Evolutionary conservation across 2,797 vertebrate species (phyloP), one percentile per base, ranked within the genome.

Genomic region (Pteropus rufus): DNA sequence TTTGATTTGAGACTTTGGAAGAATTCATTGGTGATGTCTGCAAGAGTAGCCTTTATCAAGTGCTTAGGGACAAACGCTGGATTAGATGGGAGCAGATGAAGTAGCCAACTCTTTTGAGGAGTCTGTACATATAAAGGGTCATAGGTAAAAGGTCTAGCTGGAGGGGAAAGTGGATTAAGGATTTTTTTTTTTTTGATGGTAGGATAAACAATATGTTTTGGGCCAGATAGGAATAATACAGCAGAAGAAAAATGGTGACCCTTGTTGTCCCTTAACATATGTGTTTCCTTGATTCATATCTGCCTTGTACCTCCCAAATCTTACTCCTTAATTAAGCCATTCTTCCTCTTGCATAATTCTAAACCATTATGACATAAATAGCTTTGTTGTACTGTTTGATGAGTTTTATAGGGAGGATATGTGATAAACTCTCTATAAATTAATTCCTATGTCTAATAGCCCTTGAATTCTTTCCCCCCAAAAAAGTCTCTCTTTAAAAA

Each of bases 321-420:
- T 92, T 65, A 79, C n/a, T 93, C 44, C 84, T 95, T 93, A 96
- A 92, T 96, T 94, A 94, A 93, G 31, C 82, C 12, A 0, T 31
- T 93, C 70, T 94, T 94, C 64, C 89, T 94, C 49, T 87, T 89
- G 29, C 65, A 41, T 83, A 92, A 91, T 91, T 89, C 82, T 54
- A 60, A 91, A n/a, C 36, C 56, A 34, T 70, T 82, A 41, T 62
- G 83, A 60, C 90, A 82, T 89, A 93, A 93, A 92, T 86, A 95
- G 91, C 73, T 92, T 73, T 82, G 77, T 91, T 89, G 31, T 80
- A 26, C 52, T 76, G 73, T 91, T 93, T 95, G 86, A 93, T 44
- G 96, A 70, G 73, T 81, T 81, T 91, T 81, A 34, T 7, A 23
- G 36, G 29, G 29, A 97, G 52, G 93, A 93, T 95, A 93, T 75